These are phyloP conservation scores for Capra hircus DNA, from an alignment of 2,113 vertebrate genomes.

Conservation along the genomic window DNA sequence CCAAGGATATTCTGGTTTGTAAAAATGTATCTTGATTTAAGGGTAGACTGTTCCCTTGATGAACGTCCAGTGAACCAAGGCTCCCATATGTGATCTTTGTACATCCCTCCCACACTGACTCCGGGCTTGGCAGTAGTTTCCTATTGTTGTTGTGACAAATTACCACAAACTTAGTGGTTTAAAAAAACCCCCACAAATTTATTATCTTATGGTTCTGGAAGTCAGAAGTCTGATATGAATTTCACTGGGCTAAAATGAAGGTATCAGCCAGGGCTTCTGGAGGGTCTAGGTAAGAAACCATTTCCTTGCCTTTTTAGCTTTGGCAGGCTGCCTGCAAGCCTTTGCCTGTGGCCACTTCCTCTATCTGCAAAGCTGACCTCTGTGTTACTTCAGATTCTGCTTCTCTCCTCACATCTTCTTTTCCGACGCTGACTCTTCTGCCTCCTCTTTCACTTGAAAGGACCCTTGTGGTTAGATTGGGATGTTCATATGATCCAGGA, in stretches of 20 bases:
- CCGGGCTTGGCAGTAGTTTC: not conserved
- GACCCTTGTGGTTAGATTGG: not conserved
- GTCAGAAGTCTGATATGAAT: not conserved
- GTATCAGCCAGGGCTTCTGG: not conserved
- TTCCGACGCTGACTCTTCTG: not conserved
- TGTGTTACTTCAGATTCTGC: not conserved
- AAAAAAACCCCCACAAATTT: not conserved
- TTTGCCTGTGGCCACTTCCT: not conserved
- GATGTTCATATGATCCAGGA: not conserved
- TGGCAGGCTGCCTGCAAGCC: not conserved
- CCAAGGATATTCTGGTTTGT: not conserved
- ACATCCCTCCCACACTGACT: not conserved
- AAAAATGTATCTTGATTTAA: not conserved
- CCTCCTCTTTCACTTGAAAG: not conserved
- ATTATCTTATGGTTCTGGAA: not conserved
- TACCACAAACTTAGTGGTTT: not conserved
- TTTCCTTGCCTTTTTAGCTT: not conserved
- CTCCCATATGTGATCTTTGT: not conserved
- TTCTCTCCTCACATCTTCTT: not conserved
- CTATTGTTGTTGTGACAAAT: not conserved
- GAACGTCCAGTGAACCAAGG: not conserved
- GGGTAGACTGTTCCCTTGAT: not conserved
- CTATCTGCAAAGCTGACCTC: not conserved
- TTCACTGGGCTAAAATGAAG: not conserved
- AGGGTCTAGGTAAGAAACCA: not conserved